Base-by-base conservation (phyloP, 1,140 invertebrate species). In the Drosophila chauvacae region DNA sequence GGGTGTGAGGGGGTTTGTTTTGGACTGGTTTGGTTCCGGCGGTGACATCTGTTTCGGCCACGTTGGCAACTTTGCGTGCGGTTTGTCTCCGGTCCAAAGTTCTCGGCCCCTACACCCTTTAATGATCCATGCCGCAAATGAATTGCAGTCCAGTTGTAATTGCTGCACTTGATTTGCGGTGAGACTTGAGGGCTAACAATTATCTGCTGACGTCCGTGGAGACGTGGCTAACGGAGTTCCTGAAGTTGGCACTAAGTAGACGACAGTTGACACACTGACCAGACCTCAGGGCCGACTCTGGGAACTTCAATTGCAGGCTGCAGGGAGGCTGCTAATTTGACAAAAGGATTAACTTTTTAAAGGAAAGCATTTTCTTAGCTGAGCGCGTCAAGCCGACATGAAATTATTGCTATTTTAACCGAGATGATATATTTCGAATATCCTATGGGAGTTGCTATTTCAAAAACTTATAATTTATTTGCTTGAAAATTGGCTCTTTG, bases 161-260 rank as follows among this genome's bases (percentile, higher is more conserved):
- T 90, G 84, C 84, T 87, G 84, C 85, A 87, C 84, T 87, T 90
- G 84, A 87, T 87, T 87, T 87, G 84, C 81, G 84, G 84, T 90
- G 58, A 85, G 55, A 84, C 64, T 75, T 78, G 82, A 90, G 80
- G 84, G 80, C 69, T 77, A 88, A 84, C 80, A 90, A 90, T 84
- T 90, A 87, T 84, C 80, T 79, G 84, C 57, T 78, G 76, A 74
- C 69, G 64, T 66, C 83, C 82, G 66, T 55, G 66, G 53, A 51
- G 69, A 42, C 82, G 63, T 42, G 61, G 53, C 57, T 55, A 37
- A 18, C 50, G 16, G 30, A 39, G 44, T 30, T 33, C 37, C 60
- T 80, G 48, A 57, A 64, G 59, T 65, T 80, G 60, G 61, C 76
- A 79, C 59, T 61, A 44, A 59, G 57, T 70, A 51, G 37, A 51